Conservation (phyloP, 2,797 vertebrate genomes). For the Pangasius krempfi region DNA sequence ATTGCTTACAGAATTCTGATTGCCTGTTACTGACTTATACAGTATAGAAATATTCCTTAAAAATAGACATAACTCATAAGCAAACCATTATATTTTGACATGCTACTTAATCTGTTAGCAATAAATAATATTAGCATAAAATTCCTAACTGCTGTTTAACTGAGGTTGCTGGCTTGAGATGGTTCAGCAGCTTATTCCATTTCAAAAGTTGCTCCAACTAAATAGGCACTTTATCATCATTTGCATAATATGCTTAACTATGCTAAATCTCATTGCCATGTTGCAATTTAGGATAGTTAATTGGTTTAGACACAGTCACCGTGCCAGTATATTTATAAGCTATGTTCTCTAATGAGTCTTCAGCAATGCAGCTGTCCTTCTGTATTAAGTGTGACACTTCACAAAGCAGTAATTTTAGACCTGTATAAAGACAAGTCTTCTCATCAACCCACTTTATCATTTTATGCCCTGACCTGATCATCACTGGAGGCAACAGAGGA, state of each 20-base stretch:
- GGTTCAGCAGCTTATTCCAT: conserved; percentile 16
- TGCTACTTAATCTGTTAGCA: neutral
- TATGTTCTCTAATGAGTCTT: conserved; percentile 32
- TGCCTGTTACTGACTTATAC: neutral
- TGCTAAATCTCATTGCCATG: conserved; percentile 42
- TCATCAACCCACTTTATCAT: conserved; percentile 27
- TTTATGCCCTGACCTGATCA: neutral
- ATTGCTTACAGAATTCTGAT: neutral
- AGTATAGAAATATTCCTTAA: neutral
- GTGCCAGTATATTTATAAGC: conserved; percentile 43
- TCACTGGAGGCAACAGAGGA: conserved; percentile 15
- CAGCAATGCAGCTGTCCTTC: conserved; percentile 45
- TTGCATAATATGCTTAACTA: conserved; percentile 53
- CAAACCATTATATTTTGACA: neutral
- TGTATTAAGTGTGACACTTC: conserved; percentile 50
- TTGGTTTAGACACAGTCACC: conserved; percentile 46
- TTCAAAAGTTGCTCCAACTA: conserved; percentile 34
- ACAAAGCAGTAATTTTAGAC: conserved; percentile 42
- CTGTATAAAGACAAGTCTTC: conserved; percentile 14
- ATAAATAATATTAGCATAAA: neutral
- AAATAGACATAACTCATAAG: neutral
- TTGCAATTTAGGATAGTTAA: conserved; percentile 45
- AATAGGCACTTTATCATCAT: conserved; percentile 41
- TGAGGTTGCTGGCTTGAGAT: neutral
- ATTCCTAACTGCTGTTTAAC: neutral